Base-by-base conservation (phyloP, 2,888 invertebrate genomes). In the Acronicta leporina region DNA sequence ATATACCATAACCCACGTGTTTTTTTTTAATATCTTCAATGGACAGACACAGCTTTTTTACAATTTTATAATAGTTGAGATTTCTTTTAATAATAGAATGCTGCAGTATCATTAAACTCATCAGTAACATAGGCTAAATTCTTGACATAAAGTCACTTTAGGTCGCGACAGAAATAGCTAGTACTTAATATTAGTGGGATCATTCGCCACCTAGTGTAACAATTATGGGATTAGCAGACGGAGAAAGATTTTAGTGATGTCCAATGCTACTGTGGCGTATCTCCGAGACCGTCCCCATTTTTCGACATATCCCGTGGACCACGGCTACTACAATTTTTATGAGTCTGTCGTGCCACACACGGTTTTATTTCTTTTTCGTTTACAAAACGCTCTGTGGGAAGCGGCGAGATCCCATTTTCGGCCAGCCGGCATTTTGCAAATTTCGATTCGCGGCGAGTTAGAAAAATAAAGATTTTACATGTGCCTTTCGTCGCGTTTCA, bases 281-380 rank as follows among this genome's bases (percentile, higher is more conserved):
- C 71, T 73, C 68, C 63, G 71, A 72, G 73, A 62, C 73, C 63
- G 70, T 74, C 73, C 75, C 71, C 75, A 80, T 87, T 86, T 74
- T 85, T 80, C 80, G 79, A 78, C 84, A 83, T 87, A 85, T 86
- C 82, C 83, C 80, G 77, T 69, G 76, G 82, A 74, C 80, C 75
- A 77, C 74, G 77, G 74, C 71, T 74, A 77, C 80, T 91, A 89
- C 87, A 93, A 90, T 80, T 90, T 92, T 92, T 88, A 93, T 92
- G 90, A 91, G 87, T 83, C 82, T 60, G 77, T 79, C 84, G 81
- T 78, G 78, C 80, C 75, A 70, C 76, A 67, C 73, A 61, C 70
- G 42, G 67, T 78, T 79, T 80, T 82, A 83, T 77, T 81, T 79
- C 83, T 82, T 84, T 86, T 81, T 81, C 78, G 82, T 82, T 81